These are phyloP conservation scores for Pavo muticus DNA, from an alignment of 2,113 vertebrate species.

Conservation along the genomic window DNA sequence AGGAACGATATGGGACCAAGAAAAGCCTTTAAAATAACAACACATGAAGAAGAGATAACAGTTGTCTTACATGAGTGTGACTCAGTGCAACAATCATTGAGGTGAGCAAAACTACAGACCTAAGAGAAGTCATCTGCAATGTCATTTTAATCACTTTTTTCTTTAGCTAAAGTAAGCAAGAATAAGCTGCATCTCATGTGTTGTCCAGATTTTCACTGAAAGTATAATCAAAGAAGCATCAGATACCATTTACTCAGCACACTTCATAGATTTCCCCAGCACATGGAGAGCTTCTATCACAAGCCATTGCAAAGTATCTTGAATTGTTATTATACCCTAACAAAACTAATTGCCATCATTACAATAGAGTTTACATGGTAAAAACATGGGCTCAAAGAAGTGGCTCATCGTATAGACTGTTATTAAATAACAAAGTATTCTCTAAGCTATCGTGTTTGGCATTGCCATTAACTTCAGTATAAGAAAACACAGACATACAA, in stretches of 20 bases:
- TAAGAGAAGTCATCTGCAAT: not conserved
- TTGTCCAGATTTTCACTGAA: conserved; percentile 31
- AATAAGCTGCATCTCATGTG: conserved; percentile 25
- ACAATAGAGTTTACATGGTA: not conserved
- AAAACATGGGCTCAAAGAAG: not conserved
- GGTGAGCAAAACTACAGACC: not conserved
- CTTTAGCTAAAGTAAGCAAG: not conserved
- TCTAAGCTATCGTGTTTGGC: not conserved
- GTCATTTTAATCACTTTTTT: not conserved
- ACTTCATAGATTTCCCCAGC: not conserved
- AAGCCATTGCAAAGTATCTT: not conserved
- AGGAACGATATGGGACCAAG: not conserved
- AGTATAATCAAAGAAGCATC: conserved; percentile 8
- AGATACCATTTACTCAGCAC: conserved; percentile 27
- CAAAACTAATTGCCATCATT: not conserved
- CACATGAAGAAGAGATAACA: not conserved
- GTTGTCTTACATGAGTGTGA: not conserved
- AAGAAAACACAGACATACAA: not conserved
- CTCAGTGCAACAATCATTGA: not conserved
- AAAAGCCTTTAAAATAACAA: not conserved
- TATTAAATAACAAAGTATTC: not conserved
- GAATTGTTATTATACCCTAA: not conserved
- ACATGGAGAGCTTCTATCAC: not conserved
- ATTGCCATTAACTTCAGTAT: not conserved
- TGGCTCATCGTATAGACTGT: not conserved